Percentiles rank a stretch among this genome's conserved stretches.
phyloP scores from a whole-genome alignment of 2,797 vertebrate genomes.

The Tokudaia tokunoshimensis region DNA sequence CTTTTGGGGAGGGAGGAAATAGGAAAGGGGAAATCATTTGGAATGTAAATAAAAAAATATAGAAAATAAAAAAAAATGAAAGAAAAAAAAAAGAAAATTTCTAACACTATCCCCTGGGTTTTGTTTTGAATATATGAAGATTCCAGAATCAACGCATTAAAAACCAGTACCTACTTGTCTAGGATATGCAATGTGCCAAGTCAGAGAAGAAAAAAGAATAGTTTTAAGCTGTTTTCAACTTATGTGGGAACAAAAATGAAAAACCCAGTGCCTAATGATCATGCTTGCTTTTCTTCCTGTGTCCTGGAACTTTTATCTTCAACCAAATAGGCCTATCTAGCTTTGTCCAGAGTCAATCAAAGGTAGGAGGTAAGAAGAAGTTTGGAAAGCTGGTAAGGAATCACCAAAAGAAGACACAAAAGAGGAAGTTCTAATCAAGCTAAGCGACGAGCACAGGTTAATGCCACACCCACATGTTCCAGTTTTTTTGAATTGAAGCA shows the following conservation, averaged over 20 bases:
- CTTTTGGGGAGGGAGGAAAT: too few species aligned
- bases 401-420: slow-evolving; percentile 35
- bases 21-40: too few species aligned
- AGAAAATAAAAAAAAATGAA: too few species aligned
- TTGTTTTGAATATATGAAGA: slow-evolving; percentile 49
- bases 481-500: background rate
- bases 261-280: slow-evolving; percentile 3
- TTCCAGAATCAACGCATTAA: background rate
- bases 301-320: slow-evolving; percentile 69
- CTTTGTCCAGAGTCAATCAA: slow-evolving; percentile 55
- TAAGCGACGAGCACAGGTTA: slow-evolving; percentile 20
- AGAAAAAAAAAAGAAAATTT: background rate
- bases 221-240: slow-evolving; percentile 70
- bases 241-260: slow-evolving; percentile 68
- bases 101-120: slow-evolving; percentile 14
- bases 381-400: background rate
- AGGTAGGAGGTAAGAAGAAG: slow-evolving; percentile 47
- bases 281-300: slow-evolving; percentile 61
- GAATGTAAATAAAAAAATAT: too few species aligned
- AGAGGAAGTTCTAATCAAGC: slow-evolving; percentile 18
- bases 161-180: background rate
- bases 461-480: background rate
- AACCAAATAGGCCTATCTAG: slow-evolving; percentile 61
- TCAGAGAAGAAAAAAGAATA: slow-evolving; percentile 55
- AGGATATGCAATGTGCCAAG: background rate